These are phyloP conservation scores for Neodiprion lecontei DNA, from an alignment of 1,140 invertebrate species.

Conservation along the genomic window DNA sequence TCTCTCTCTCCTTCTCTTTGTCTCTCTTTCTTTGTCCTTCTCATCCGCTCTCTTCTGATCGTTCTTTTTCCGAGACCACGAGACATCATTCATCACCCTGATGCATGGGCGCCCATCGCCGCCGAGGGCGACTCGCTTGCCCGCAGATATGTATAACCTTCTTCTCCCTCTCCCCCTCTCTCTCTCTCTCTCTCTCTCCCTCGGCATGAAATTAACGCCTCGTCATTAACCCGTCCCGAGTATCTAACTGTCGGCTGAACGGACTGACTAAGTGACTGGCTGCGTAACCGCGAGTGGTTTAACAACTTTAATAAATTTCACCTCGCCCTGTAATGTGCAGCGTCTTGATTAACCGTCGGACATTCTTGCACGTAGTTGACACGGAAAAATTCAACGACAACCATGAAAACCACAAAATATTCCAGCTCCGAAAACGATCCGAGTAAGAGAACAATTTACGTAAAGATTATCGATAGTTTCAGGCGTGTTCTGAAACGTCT, in stretches of 20 bases:
- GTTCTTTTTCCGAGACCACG: conserved; percentile 24
- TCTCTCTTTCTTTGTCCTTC: conserved; percentile 14
- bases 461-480: too few relatives aligned
- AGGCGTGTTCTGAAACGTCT: too few relatives aligned
- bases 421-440: too few relatives aligned
- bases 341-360: conserved; percentile 11
- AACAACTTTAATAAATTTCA: conserved; percentile 9
- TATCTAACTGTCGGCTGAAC: conserved; percentile 9
- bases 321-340: neutral
- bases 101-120: conserved; percentile 46
- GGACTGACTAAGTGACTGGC: conserved; percentile 6
- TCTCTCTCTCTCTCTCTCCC: conserved; percentile 37
- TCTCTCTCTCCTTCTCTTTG: too few relatives aligned
- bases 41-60: conserved; percentile 25
- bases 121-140: conserved; percentile 37
- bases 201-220: conserved; percentile 50
- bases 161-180: conserved; percentile 31
- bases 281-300: conserved; percentile 11
- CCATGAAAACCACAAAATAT: too few relatives aligned
- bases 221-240: conserved; percentile 44
- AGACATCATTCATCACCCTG: conserved; percentile 50
- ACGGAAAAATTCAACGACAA: too few relatives aligned
- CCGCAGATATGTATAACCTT: conserved; percentile 32
- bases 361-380: neutral
- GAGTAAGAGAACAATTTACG: too few relatives aligned